Percentiles rank a stretch among this genome's conserved stretches.
Evolutionary conservation across 2,888 invertebrate genomes (phyloP).

Genomic region (Cantharis flavilabris): DNA sequence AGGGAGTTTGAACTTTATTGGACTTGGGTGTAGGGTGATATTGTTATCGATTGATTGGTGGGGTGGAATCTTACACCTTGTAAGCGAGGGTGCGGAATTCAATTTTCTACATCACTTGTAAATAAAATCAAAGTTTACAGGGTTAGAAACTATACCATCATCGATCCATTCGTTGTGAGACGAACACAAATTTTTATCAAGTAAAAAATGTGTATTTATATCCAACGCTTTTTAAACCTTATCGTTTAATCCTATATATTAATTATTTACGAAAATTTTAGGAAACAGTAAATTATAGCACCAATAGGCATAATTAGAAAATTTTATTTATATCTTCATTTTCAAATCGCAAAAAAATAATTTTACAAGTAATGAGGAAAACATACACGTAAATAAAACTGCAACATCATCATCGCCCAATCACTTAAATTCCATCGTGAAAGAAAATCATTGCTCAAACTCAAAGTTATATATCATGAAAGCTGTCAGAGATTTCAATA

Average conservation of each 20-base stretch:
- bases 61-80: slow-evolving; percentile 51
- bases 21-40: slow-evolving; percentile 32
- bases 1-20: slow-evolving; percentile 31
- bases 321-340: neutral
- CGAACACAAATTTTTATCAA: slow-evolving; percentile 20
- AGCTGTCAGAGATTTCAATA: neutral
- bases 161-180: slow-evolving; percentile 40
- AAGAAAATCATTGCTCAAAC: neutral
- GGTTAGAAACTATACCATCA: slow-evolving; percentile 38
- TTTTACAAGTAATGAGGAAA: neutral
- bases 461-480: neutral
- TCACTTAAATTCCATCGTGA: neutral
- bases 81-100: slow-evolving; percentile 54
- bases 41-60: slow-evolving; percentile 47
- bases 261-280: neutral
- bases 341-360: neutral
- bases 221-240: neutral
- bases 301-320: neutral
- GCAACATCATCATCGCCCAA: neutral
- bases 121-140: slow-evolving; percentile 55
- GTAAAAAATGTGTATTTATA: neutral
- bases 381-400: neutral
- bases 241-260: neutral
- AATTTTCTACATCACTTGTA: slow-evolving; percentile 59
- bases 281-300: neutral